These are phyloP conservation scores for Diogma glabrata DNA, from an alignment of 2,888 invertebrate genomes.

Conservation along the genomic window DNA sequence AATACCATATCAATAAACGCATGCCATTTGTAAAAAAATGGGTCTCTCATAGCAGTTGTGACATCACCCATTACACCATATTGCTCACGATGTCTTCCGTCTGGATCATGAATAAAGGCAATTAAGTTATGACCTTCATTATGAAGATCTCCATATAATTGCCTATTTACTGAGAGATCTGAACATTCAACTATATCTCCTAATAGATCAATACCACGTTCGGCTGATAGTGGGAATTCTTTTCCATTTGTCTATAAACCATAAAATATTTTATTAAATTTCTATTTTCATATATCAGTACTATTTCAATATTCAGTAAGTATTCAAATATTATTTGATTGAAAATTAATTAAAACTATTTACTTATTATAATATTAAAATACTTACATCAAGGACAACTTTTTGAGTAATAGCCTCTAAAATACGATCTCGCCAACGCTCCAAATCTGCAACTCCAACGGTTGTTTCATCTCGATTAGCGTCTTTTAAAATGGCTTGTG, in stretches of 20 bases:
- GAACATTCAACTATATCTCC: conserved; percentile 70
- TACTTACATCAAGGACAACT: not conserved
- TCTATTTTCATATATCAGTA: too few species aligned
- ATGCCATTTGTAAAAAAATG: conserved; percentile 78
- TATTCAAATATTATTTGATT: too few species aligned
- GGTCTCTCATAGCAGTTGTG: conserved; percentile 76
- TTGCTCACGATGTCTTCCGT: conserved; percentile 53
- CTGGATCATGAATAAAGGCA: conserved; percentile 69
- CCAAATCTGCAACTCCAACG: conserved; percentile 26
- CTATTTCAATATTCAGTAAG: too few species aligned
- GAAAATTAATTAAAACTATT: too few species aligned
- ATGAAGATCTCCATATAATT: conserved; percentile 67
- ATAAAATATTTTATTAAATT: too few species aligned
- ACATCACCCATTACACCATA: conserved; percentile 71
- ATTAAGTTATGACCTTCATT: conserved; percentile 72
- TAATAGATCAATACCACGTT: conserved; percentile 58
- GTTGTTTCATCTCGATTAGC: conserved; percentile 20
- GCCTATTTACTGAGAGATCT: conserved; percentile 51
- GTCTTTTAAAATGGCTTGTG: conserved; percentile 20
- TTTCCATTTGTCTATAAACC: too few species aligned
- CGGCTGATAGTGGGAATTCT: conserved; percentile 22
- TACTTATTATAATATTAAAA: too few species aligned
- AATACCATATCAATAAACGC: conserved; percentile 64
- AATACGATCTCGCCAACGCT: conserved; percentile 32
- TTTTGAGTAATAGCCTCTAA: conserved; percentile 32